Conservation (phyloP, 2,797 vertebrate genomes). For the Cyprinodon diabolis region DNA sequence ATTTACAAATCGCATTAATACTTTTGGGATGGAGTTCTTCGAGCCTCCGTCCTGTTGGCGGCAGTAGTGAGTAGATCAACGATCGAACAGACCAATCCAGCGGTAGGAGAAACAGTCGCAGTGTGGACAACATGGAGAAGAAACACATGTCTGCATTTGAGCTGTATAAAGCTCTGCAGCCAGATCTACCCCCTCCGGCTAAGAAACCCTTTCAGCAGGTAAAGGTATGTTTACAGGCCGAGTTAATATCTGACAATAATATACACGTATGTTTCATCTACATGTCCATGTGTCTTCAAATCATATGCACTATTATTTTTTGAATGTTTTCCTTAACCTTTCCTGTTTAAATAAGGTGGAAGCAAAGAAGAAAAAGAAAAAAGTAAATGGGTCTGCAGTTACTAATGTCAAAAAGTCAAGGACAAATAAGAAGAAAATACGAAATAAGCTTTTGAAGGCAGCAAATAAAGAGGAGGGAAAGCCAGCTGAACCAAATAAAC, state of each 20-base stretch:
- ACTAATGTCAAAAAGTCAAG: conserved; percentile 25
- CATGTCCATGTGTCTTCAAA: not conserved
- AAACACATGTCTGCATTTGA: conserved; percentile 81
- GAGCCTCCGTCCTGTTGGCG: conserved; percentile 9
- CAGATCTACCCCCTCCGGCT: conserved; percentile 19
- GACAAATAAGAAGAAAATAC: conserved; percentile 55
- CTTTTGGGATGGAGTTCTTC: not conserved
- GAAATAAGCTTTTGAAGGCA: conserved; percentile 40
- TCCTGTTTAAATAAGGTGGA: conserved; percentile 40
- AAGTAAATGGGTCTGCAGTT: conserved; percentile 51
- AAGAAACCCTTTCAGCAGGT: conserved; percentile 61
- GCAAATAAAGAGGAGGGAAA: conserved; percentile 29
- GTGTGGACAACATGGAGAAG: conserved; percentile 71
- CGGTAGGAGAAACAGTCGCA: conserved; percentile 43
- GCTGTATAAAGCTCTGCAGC: conserved; percentile 66
- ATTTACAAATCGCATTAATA: not conserved
- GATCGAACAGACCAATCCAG: not conserved
- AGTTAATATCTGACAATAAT: not conserved
- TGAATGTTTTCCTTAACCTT: not conserved
- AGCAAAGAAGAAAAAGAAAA: conserved; percentile 71
- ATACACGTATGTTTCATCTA: not conserved
- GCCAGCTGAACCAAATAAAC: conserved; percentile 24
- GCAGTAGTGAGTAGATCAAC: conserved; percentile 27
- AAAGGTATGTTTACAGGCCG: not conserved
- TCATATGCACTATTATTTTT: not conserved